Conservation (phyloP, 2,888 invertebrate genomes). For the Philaethria dido region DNA sequence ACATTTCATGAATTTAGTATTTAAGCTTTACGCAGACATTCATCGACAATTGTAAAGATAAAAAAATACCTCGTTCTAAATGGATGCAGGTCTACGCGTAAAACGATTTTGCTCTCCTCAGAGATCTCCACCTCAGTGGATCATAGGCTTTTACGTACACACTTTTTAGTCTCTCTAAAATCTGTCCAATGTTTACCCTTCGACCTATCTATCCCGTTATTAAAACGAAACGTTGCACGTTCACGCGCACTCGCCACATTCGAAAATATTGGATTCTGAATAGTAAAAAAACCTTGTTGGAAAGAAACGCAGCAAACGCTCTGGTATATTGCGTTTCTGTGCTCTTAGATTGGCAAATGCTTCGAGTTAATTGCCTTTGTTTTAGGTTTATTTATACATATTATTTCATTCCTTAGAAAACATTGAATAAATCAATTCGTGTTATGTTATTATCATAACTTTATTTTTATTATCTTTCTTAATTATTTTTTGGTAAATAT, state of each 20-base stretch:
- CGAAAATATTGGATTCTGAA: conserved; percentile 54
- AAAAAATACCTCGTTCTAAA: neutral
- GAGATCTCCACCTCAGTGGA: conserved; percentile 12
- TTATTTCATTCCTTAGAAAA: neutral
- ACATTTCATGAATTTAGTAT: neutral
- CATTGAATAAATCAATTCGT: neutral
- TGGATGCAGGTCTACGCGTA: neutral
- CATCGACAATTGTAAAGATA: neutral
- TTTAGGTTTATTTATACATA: neutral
- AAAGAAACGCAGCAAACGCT: conserved; percentile 40
- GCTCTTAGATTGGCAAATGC: conserved; percentile 21
- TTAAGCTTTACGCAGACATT: neutral
- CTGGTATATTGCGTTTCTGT: conserved; percentile 35
- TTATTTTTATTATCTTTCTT: no score
- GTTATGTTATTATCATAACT: no score
- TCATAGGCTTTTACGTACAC: conserved; percentile 43
- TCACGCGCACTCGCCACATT: conserved; percentile 46
- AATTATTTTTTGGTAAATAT: no score
- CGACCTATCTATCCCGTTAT: conserved; percentile 53
- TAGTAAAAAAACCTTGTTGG: conserved; percentile 43
- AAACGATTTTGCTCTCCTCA: neutral
- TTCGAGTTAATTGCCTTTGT: conserved; percentile 7
- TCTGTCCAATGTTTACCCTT: conserved; percentile 51
- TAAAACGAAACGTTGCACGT: conserved; percentile 54
- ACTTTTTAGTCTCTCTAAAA: conserved; percentile 50